phyloP scores from a whole-genome alignment of 2,888 invertebrate species.

The Spicauda simplicius region DNA sequence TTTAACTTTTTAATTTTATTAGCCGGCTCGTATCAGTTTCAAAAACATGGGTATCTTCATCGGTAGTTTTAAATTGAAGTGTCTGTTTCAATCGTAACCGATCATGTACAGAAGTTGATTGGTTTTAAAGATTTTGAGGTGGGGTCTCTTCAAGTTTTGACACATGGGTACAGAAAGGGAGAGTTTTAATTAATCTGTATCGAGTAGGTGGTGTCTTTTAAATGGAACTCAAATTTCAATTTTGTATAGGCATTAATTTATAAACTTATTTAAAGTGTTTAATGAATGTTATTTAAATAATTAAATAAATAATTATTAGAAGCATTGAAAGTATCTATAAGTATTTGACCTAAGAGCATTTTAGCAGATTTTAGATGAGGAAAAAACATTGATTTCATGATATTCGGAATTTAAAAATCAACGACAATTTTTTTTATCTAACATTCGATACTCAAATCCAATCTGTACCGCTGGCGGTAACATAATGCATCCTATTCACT shows the following conservation, averaged over 20 bases:
- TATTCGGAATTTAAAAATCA: conserved; percentile 11
- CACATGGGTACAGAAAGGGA: conserved; percentile 13
- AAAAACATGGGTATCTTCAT: conserved; percentile 33
- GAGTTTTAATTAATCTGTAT: not conserved
- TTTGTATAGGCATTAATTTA: not conserved
- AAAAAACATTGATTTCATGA: not conserved
- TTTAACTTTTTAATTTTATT: conserved; percentile 41
- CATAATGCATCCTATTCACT: conserved; percentile 34
- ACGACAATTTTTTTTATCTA: conserved; percentile 30
- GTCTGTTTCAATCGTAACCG: conserved; percentile 37
- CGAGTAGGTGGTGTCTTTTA: not conserved
- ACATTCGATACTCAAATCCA: conserved; percentile 32
- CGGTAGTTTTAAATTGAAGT: conserved; percentile 38
- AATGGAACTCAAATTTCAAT: not conserved
- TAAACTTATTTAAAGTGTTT: not conserved
- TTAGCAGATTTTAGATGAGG: too few species aligned
- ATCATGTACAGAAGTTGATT: conserved; percentile 36
- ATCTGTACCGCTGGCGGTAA: conserved; percentile 32
- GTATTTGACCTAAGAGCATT: too few species aligned
- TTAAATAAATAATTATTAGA: too few species aligned
- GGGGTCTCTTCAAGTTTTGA: conserved; percentile 20
- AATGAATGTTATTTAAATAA: too few species aligned
- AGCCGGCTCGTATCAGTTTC: conserved; percentile 43
- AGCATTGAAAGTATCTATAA: too few species aligned
- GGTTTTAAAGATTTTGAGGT: conserved; percentile 28